Base-by-base conservation (phyloP, 37 sponge, comb jelly and placozoan genomes). In the Geodia barretti region DNA sequence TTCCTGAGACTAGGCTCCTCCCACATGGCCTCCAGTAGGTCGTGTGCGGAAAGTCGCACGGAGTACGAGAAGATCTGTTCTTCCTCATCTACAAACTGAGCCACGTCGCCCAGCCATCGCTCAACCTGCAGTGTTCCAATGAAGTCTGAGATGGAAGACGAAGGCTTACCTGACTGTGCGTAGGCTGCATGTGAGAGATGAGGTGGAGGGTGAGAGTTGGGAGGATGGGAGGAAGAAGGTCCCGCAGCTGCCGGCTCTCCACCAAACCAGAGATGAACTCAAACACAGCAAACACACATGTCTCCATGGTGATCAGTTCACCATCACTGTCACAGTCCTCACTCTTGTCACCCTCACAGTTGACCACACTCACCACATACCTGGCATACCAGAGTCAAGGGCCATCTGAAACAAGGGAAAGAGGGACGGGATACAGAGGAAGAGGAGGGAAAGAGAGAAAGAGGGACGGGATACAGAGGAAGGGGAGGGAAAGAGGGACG, bases 81-180 rank as follows among this genome's bases (percentile, higher is more conserved):
- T 70, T 93, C 94, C 25, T 85, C 91, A 33, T 86, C 89, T 17
- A 93, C 79, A 86, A 86, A 83, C 64, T 79, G 59, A 30, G 72
- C 76, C 2, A 85, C 75, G 39, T 81, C 79, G 29, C 32, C 68
- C 62, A 75, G 65, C 95, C 95, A 94, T 25, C 36, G 20, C 2
- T 33, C n/a, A 1, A 86, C 75, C 84, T 86, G 39, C n/a, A 64
- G 35, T 60, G n/a, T n/a, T n/a, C n/a, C n/a, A n/a, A n/a, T n/a
- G n/a, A n/a, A n/a, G n/a, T n/a, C n/a, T n/a, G 70, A 34, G 24
- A 65, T 38, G 65, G 14, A 31, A 37, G 37, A 47, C 23, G 23
- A 26, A 31, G 60, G 7, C 61, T 19, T 26, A 91, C 91, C 87
- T 91, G 87, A 28, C 60, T 78, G 32, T 89, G 74, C 23, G 94